Evolutionary conservation across 2,888 invertebrate genomes (phyloP).

Genomic region (Hypercompe scribonia): DNA sequence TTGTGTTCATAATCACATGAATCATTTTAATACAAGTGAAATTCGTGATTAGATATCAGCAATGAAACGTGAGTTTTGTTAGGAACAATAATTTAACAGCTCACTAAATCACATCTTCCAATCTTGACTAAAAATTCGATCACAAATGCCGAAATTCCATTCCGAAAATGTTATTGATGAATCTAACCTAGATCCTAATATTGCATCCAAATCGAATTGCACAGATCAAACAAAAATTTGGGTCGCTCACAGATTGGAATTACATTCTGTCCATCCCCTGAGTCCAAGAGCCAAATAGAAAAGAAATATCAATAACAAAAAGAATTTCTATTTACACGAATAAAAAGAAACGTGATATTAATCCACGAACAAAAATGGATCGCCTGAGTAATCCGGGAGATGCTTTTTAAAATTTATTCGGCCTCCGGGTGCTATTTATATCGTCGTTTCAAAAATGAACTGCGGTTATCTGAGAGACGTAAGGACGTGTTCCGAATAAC

Average conservation of each 20-base stretch:
- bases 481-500: constrained; percentile 79
- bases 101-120: neutral
- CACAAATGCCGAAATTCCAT: neutral
- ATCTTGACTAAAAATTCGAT: neutral
- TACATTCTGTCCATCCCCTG: constrained; percentile 11
- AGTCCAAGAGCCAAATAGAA: constrained; percentile 19
- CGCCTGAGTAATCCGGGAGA: constrained; percentile 58
- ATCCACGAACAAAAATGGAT: constrained; percentile 54
- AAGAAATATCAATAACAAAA: constrained; percentile 35
- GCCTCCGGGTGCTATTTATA: constrained; percentile 83
- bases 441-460: constrained; percentile 84
- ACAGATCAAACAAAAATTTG: constrained; percentile 19
- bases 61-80: neutral
- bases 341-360: constrained; percentile 47
- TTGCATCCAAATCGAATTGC: constrained; percentile 17
- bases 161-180: neutral
- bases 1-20: too few relatives aligned
- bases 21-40: too few relatives aligned
- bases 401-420: constrained; percentile 84
- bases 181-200: constrained; percentile 15
- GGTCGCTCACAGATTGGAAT: constrained; percentile 16
- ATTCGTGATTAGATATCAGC: too few relatives aligned
- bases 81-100: neutral
- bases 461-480: constrained; percentile 82
- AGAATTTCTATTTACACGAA: constrained; percentile 41